Evolutionary conservation across 2,797 vertebrate species (phyloP), one percentile per base, ranked within the genome.

Genomic region (Neostethus bicornis): DNA sequence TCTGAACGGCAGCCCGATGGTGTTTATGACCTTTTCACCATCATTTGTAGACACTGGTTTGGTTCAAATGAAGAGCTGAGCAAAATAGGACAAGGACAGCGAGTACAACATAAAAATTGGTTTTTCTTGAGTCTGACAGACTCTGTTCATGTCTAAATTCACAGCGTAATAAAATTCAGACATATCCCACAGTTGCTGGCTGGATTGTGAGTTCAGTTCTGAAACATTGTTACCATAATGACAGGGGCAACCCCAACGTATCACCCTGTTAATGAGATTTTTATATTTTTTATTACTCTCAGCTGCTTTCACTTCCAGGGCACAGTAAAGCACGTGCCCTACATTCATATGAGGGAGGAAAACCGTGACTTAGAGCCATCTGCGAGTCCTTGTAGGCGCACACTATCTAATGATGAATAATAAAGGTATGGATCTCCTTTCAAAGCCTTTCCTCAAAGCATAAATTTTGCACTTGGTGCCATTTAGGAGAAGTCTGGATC

Each of bases 11-110:
- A 39, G 74, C 68, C n/a, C 71, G 66, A 66, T 69, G 68, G 61
- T 73, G 85, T 90, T 85, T 87, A 88, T 77, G 56, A 77, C 66
- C 63, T 49, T 45, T 78, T 67, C 64, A 52, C 37, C 59, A 35
- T 65, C 69, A 73, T 85, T 87, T 78, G 75, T 84, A 80, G 57
- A 54, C 51, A 61, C 73, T 60, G 46, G 63, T 82, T 75, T 73
- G 66, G 56, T 45, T 66, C 20, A 77, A 24, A 42, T 49, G 57
- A 34, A 24, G 25, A 17, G 57, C 46, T 26, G 7, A 23, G 16
- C 19, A 25, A 38, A 67, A 68, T 66, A 69, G 66, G 44, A 62
- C 44, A 29, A 42, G 2, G n/a, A 14, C 38, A 32, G 52, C 54
- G 41, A 6, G 16, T n/a, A n/a, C n/a, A n/a, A n/a, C n/a, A n/a